These are phyloP conservation scores for Mayetiola destructor DNA, from an alignment of 2,888 invertebrate genomes.

Conservation along the genomic window DNA sequence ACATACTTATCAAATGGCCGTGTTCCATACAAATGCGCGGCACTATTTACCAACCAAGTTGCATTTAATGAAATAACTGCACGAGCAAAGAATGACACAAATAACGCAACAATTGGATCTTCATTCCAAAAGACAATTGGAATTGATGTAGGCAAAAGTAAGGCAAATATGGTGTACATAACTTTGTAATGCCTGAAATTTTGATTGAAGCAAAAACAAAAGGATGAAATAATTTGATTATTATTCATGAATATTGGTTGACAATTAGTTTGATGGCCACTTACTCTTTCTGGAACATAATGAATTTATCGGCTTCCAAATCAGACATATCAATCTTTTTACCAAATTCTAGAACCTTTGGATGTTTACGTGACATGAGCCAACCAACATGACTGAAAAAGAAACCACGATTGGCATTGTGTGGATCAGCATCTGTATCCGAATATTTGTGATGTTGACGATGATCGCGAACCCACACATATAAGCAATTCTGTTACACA, in stretches of 20 bases:
- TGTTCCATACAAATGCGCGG: constrained; percentile 53
- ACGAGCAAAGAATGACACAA: constrained; percentile 42
- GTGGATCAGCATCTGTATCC: constrained; percentile 63
- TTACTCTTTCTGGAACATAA: constrained; percentile 69
- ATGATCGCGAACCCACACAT: constrained; percentile 68
- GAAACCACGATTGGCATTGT: constrained; percentile 66
- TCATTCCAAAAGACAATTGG: constrained; percentile 52
- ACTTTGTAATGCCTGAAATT: constrained; percentile 43
- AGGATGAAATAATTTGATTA: background rate
- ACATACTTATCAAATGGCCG: constrained; percentile 50
- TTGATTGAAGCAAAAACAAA: background rate
- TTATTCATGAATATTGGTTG: background rate
- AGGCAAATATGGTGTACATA: constrained; percentile 39
- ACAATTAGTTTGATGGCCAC: constrained; percentile 20
- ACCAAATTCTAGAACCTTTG: constrained; percentile 64
- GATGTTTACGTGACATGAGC: constrained; percentile 67
- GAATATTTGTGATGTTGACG: constrained; percentile 65
- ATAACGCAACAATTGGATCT: constrained; percentile 40
- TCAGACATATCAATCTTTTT: constrained; percentile 69
- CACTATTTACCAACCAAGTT: constrained; percentile 63
- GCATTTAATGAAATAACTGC: constrained; percentile 45
- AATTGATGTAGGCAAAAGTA: constrained; percentile 41
- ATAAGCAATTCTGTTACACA: constrained; percentile 47
- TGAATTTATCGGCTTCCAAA: constrained; percentile 61
- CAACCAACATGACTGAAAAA: constrained; percentile 82